phyloP scores from a whole-genome alignment of 2,888 invertebrate genomes.

The Leuctra nigra region DNA sequence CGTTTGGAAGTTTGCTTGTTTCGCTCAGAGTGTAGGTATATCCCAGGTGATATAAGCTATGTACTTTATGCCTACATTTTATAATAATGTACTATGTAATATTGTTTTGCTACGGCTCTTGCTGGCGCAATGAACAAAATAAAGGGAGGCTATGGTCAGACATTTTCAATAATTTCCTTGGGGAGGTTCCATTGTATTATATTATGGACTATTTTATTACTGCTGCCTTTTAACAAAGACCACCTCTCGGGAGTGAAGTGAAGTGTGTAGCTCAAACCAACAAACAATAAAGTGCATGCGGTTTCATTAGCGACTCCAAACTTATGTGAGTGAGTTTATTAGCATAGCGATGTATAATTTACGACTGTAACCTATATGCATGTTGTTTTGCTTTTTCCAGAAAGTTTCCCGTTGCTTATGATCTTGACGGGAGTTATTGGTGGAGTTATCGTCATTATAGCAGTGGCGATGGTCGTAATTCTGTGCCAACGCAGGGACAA shows the following conservation, averaged over 20 bases:
- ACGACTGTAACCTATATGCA: too few relatives aligned
- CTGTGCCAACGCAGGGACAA: constrained; percentile 64
- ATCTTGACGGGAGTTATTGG: constrained; percentile 81
- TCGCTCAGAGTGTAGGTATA: too few relatives aligned
- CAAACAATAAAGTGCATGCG: too few relatives aligned
- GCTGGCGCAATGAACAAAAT: constrained; percentile 2
- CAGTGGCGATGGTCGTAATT: constrained; percentile 76
- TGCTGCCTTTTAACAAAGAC: constrained; percentile 15
- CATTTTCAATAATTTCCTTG: constrained; percentile 17
- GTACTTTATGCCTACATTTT: constrained; percentile 1
- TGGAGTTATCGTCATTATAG: constrained; percentile 79
- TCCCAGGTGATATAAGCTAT: constrained; percentile 8
- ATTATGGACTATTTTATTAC: constrained; percentile 9
- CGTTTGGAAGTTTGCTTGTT: too few relatives aligned
- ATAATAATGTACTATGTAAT: neutral
- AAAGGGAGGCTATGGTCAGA: constrained; percentile 13
- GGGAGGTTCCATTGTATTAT: constrained; percentile 12
- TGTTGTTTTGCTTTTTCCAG: constrained; percentile 45
- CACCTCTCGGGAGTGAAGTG: neutral
- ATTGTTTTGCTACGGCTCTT: neutral
- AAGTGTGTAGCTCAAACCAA: too few relatives aligned
- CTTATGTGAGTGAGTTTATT: too few relatives aligned
- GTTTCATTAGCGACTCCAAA: too few relatives aligned
- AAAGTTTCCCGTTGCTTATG: constrained; percentile 69
- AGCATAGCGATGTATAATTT: too few relatives aligned